Evolutionary conservation across 1,140 invertebrate genomes (phyloP).

Genomic region (Drosophila tristis): DNA sequence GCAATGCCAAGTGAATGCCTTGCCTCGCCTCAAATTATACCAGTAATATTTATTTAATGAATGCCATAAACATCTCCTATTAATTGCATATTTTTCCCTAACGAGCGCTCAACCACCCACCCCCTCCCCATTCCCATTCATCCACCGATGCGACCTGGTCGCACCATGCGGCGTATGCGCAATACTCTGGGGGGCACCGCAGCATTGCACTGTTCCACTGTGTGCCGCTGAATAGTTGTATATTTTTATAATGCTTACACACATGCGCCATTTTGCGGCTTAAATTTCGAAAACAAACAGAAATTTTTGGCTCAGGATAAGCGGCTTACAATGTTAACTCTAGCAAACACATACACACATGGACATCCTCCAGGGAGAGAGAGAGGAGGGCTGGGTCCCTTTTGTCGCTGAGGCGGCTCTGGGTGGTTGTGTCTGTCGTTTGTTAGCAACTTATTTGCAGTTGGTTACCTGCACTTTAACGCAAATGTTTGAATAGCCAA

Average conservation of each 20-base stretch:
- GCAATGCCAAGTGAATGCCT: constrained; percentile 49
- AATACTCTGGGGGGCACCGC: constrained; percentile 9
- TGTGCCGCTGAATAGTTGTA: constrained; percentile 42
- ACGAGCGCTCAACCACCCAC: constrained; percentile 18
- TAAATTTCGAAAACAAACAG: constrained; percentile 74
- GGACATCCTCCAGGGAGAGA: constrained; percentile 11
- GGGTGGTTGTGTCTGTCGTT: constrained; percentile 23
- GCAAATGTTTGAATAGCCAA: constrained; percentile 73
- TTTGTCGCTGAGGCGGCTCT: neutral
- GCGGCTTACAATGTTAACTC: constrained; percentile 79
- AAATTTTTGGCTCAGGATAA: constrained; percentile 69
- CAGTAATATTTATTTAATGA: constrained; percentile 76
- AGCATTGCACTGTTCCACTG: constrained; percentile 6
- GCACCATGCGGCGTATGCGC: constrained; percentile 31
- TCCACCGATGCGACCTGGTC: neutral
- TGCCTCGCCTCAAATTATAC: constrained; percentile 64
- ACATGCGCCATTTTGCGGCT: constrained; percentile 76
- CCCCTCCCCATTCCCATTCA: neutral
- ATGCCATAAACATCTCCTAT: constrained; percentile 60
- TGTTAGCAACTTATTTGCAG: constrained; percentile 71
- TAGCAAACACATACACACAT: constrained; percentile 21
- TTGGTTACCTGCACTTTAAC: constrained; percentile 77
- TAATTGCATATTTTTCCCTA: constrained; percentile 50
- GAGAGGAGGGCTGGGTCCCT: too few relatives aligned
- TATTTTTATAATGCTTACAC: constrained; percentile 66